Evolutionary conservation across 2,797 vertebrate species (phyloP).

Genomic region (Morus bassanus): DNA sequence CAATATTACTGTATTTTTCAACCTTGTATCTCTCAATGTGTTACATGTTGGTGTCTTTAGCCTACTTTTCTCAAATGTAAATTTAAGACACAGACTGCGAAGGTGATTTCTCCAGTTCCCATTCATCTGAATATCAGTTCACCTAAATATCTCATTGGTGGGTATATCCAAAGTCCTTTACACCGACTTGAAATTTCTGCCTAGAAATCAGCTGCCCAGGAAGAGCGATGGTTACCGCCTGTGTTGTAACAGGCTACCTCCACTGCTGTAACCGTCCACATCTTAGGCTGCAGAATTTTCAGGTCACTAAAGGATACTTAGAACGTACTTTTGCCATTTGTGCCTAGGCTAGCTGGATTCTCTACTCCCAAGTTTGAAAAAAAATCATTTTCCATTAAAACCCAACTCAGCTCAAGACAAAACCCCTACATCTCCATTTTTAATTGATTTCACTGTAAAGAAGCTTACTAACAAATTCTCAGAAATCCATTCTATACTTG

Average conservation of each 20-base stretch:
- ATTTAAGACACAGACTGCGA: neutral
- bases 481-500: neutral
- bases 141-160: neutral
- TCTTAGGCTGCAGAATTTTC: neutral
- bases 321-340: neutral
- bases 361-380: neutral
- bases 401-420: neutral
- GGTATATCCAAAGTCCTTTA: neutral
- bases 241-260: neutral
- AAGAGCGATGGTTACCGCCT: neutral
- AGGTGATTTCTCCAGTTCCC: neutral
- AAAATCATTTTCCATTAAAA: neutral
- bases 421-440: neutral
- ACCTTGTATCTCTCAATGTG: neutral
- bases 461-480: neutral
- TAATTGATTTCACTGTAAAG: neutral
- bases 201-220: neutral
- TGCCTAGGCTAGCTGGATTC: neutral
- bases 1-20: neutral
- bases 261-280: neutral
- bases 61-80: neutral
- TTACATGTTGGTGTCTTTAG: neutral
- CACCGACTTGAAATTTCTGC: neutral
- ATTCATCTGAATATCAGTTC: neutral
- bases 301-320: neutral